Conservation (phyloP, 1,140 invertebrate genomes). For the Drosophila pectinifera region DNA sequence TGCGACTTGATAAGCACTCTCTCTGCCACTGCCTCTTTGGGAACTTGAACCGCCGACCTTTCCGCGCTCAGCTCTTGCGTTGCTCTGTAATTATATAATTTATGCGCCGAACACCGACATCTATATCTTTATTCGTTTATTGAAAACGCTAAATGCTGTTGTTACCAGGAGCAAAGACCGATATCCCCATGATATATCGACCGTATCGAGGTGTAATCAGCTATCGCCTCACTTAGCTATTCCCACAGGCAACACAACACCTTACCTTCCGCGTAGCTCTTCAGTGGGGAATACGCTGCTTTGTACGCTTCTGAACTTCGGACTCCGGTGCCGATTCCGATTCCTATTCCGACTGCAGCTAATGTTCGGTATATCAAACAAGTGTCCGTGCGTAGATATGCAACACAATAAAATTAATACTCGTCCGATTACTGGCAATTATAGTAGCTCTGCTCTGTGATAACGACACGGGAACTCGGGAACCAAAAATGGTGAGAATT, state of each 20-base stretch:
- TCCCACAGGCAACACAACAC: constrained; percentile 14
- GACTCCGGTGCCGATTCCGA: constrained; percentile 18
- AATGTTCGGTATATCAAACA: constrained; percentile 20
- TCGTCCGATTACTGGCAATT: constrained; percentile 28
- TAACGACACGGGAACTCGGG: background rate
- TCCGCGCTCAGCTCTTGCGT: constrained; percentile 4
- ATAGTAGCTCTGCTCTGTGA: background rate
- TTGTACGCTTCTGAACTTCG: constrained; percentile 49
- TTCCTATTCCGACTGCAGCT: constrained; percentile 4
- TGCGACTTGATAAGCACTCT: constrained; percentile 38
- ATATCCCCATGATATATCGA: constrained; percentile 38
- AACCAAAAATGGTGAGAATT: constrained; percentile 6
- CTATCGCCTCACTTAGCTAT: constrained; percentile 18
- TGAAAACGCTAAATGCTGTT: constrained; percentile 32
- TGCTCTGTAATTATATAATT: constrained; percentile 46
- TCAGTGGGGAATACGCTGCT: constrained; percentile 16
- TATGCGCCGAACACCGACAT: constrained; percentile 16
- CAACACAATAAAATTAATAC: constrained; percentile 13
- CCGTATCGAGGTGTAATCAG: constrained; percentile 45
- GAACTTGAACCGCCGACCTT: constrained; percentile 41
- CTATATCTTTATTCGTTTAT: constrained; percentile 60
- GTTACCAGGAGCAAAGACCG: constrained; percentile 38
- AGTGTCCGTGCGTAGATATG: constrained; percentile 21
- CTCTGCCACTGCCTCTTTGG: background rate
- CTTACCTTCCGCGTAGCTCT: constrained; percentile 36